Percentiles rank a stretch among this genome's conserved stretches.
phyloP scores from a whole-genome alignment of 1,140 invertebrate species.

The Muscidifurax raptorellus region DNA sequence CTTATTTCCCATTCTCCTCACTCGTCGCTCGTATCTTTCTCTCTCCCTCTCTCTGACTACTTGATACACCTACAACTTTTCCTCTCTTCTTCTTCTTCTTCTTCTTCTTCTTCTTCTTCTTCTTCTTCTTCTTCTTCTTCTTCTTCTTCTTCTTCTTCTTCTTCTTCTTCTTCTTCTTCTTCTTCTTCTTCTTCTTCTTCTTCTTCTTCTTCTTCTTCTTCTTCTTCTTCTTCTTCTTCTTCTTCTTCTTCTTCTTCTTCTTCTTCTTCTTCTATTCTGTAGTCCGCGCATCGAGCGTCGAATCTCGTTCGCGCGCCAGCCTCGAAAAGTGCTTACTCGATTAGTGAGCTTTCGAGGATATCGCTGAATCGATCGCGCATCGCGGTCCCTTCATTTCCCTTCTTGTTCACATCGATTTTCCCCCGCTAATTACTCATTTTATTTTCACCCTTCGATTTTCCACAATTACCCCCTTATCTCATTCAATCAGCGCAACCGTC shows the following conservation, averaged over 20 bases:
- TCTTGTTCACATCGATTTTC: background rate
- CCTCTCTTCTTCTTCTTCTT: background rate
- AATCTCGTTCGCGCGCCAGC: background rate
- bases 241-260: background rate
- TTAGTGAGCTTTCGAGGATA: background rate
- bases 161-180: background rate
- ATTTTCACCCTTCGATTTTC: background rate
- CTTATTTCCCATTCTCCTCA: constrained; percentile 1
- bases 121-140: background rate
- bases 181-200: background rate
- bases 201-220: background rate
- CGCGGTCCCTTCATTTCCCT: background rate
- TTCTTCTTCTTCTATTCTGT: background rate
- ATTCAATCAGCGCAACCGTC: no score
- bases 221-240: background rate
- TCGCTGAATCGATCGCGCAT: background rate
- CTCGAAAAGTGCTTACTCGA: constrained; percentile 15
- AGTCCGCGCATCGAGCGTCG: background rate
- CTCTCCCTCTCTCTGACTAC: background rate
- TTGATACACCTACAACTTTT: background rate
- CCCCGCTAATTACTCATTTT: background rate
- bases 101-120: background rate
- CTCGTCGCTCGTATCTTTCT: background rate
- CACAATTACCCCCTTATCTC: background rate
- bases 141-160: background rate